These are phyloP conservation scores for Abscondita cerata DNA, from an alignment of 2,888 invertebrate genomes.

Conservation along the genomic window DNA sequence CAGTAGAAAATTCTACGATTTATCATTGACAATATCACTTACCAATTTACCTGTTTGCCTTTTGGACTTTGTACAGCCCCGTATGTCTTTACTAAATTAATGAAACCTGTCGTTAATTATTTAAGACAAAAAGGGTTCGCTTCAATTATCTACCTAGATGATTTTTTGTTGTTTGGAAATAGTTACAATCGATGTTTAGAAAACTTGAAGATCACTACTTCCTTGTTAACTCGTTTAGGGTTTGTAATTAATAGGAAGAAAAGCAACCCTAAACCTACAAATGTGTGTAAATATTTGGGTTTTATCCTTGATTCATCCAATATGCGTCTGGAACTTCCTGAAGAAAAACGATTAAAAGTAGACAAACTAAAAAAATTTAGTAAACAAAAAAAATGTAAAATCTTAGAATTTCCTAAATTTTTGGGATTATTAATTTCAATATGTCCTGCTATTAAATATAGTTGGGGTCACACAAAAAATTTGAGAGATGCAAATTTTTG, in stretches of 20 bases:
- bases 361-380: background rate
- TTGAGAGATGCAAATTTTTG: constrained; percentile 26
- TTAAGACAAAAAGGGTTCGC: constrained; percentile 26
- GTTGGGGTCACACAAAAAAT: constrained; percentile 45
- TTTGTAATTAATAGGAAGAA: constrained; percentile 38
- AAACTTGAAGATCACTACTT: background rate
- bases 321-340: background rate
- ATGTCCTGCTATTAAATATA: constrained; percentile 46
- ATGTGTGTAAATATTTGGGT: constrained; percentile 31
- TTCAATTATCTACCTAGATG: constrained; percentile 38
- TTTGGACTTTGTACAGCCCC: constrained; percentile 41
- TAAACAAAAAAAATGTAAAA: background rate
- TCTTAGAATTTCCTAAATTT: constrained; percentile 34
- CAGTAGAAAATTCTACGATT: background rate
- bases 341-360: no score
- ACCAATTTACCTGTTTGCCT: constrained; percentile 34
- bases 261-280: constrained; percentile 23
- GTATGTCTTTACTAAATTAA: constrained; percentile 44
- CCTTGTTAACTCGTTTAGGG: constrained; percentile 19
- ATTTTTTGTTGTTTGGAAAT: constrained; percentile 31
- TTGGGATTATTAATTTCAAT: constrained; percentile 39
- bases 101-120: constrained; percentile 35
- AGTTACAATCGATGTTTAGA: constrained; percentile 4
- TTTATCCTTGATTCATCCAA: constrained; percentile 20
- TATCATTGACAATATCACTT: background rate